Base-by-base conservation (phyloP, 2,113 vertebrate species). In the Murina feae region DNA sequence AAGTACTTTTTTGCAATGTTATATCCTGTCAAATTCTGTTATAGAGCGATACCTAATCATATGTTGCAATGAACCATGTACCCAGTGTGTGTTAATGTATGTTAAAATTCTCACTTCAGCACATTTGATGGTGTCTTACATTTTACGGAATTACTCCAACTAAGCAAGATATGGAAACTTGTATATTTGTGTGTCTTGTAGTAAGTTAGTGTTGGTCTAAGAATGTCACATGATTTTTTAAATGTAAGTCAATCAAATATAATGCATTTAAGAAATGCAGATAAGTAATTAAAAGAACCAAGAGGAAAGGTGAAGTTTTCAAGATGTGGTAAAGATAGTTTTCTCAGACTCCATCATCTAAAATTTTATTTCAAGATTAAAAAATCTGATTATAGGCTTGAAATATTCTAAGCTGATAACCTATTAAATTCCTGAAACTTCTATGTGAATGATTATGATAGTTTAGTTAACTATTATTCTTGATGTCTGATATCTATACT, bases 321-420 rank as follows among this genome's bases (percentile, higher is more conserved):
- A 63, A 53, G 4, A 78, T 51, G 7, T 35, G 21, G 32, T 81
- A 88, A 68, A 3, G 11, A 69, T 78, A 12, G 12, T 11, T 75
- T 86, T 94, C 65, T 49, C 55, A 91, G 53, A 47, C 23, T 18
- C 47, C 13, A 39, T 28, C 2, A 49, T 32, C 44, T 89, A 32
- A 92, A 84, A 78, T 78, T 96, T 86, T 90, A 69, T 35, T 88
- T 95, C 9, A 80, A 93, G 18, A 76, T 85, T 90, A 32, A 85
- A 96, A 95, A 76, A 55, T 80, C 14, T 79, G 44, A 88, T 39
- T 69, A 18, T 0, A 60, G 32, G 16, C 13, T 85, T 79, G n/a
- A 65, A 92, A 65, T 35, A 75, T 44, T 47, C n/a, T 71, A 28
- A 18, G 4, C n/a, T 53, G 18, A 49, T 44, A 74, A 32, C 4